A percentile compares a stretch with the other conserved stretches of the same genome.
These are phyloP conservation scores for Catagonus wagneri DNA, from an alignment of 2,113 vertebrate species.

Conservation along the genomic window DNA sequence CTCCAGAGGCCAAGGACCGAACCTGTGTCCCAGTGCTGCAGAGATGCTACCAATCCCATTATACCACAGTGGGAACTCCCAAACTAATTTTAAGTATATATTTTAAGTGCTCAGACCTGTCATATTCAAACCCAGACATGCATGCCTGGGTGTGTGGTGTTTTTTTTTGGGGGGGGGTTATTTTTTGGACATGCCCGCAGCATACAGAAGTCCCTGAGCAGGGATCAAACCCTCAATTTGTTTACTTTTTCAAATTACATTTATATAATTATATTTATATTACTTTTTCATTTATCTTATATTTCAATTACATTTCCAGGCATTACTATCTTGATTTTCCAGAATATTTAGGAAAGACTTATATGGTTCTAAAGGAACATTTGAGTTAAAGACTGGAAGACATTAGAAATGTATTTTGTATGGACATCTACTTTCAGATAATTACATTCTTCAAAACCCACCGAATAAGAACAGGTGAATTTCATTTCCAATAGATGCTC, in stretches of 20 bases:
- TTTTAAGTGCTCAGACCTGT: not conserved
- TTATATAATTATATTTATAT: no score
- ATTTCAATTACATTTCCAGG: not conserved
- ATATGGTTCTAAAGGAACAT: not conserved
- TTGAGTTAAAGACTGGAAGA: not conserved
- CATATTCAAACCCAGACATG: not conserved
- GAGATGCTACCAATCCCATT: no score
- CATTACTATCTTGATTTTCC: slow-evolving; percentile 20
- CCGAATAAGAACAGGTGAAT: slow-evolving; percentile 37
- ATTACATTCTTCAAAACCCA: not conserved
- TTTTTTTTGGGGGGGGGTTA: no score
- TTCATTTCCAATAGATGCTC: slow-evolving; percentile 20
- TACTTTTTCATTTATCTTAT: slow-evolving; percentile 27
- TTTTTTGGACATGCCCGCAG: no score
- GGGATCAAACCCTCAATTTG: not conserved
- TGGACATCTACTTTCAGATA: slow-evolving; percentile 36
- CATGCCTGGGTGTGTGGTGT: not conserved
- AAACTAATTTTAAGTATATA: slow-evolving; percentile 46
- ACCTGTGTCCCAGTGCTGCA: no score
- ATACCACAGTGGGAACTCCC: no score
- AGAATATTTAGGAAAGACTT: not conserved
- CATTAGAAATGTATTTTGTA: not conserved
- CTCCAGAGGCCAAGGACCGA: no score
- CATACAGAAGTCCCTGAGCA: no score
- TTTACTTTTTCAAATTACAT: no score